phyloP scores from a whole-genome alignment of 2,797 vertebrate genomes.

The Chelon auratus region DNA sequence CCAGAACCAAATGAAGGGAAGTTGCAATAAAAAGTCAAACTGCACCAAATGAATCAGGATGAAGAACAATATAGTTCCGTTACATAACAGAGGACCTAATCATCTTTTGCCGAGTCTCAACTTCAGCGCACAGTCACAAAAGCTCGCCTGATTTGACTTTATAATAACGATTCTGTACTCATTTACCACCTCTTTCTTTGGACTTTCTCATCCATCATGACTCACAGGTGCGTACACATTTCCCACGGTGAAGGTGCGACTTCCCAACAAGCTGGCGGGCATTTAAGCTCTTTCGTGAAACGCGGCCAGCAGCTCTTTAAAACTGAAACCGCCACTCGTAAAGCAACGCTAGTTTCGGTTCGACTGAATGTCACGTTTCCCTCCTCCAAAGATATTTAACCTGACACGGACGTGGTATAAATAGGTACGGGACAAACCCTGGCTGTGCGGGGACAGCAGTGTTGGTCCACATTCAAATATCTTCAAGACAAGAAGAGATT shows the following conservation, averaged over 20 bases:
- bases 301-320: neutral
- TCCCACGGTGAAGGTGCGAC: neutral
- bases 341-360: neutral
- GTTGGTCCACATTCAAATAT: neutral
- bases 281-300: neutral
- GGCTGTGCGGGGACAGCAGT: neutral
- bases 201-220: neutral
- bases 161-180: neutral
- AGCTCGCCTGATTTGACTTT: neutral
- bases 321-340: neutral
- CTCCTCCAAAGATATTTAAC: neutral
- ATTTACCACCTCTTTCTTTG: neutral
- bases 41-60: neutral
- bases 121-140: neutral
- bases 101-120: neutral
- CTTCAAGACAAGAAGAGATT: too few relatives aligned
- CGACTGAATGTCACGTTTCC: neutral
- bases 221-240: neutral
- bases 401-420: neutral
- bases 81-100: neutral
- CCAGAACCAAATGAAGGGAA: neutral
- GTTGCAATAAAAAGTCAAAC: neutral
- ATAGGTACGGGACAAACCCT: neutral
- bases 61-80: neutral
- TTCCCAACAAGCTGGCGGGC: neutral